These are phyloP conservation scores for Neodon shergylaensis DNA, from an alignment of 2,113 vertebrate species.

Conservation along the genomic window DNA sequence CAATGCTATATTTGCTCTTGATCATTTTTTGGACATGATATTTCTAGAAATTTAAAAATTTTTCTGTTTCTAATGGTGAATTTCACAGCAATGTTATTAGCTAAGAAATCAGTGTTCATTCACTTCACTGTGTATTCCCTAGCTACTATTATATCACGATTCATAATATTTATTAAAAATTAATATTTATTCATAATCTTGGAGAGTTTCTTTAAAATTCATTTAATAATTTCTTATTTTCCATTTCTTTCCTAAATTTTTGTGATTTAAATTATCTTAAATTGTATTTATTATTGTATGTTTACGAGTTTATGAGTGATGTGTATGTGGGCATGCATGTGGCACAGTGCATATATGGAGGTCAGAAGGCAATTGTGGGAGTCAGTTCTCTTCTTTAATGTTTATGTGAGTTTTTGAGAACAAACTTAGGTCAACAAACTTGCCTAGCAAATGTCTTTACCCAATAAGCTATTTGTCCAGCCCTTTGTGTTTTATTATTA, in stretches of 20 bases:
- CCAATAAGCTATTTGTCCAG: neutral
- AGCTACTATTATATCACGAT: neutral
- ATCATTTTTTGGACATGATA: conserved; percentile 3
- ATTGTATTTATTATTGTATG: neutral
- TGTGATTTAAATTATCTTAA: neutral
- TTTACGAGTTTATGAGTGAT: neutral
- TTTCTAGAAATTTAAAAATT: neutral
- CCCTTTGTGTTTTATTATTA: neutral
- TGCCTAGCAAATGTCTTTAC: neutral
- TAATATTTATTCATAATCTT: neutral
- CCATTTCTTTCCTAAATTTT: neutral
- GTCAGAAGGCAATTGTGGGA: neutral
- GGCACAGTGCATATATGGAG: neutral
- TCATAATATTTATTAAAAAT: neutral
- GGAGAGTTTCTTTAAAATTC: neutral
- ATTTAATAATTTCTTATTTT: neutral
- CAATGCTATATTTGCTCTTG: neutral
- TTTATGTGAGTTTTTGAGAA: neutral
- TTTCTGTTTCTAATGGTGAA: neutral
- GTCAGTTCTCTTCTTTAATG: neutral
- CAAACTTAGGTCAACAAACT: neutral
- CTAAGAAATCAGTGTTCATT: neutral
- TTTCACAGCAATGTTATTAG: neutral
- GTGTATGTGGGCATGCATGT: neutral
- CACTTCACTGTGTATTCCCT: neutral